Base-by-base conservation (phyloP, 2,113 vertebrate species). In the Poeciliopsis occidentalis region DNA sequence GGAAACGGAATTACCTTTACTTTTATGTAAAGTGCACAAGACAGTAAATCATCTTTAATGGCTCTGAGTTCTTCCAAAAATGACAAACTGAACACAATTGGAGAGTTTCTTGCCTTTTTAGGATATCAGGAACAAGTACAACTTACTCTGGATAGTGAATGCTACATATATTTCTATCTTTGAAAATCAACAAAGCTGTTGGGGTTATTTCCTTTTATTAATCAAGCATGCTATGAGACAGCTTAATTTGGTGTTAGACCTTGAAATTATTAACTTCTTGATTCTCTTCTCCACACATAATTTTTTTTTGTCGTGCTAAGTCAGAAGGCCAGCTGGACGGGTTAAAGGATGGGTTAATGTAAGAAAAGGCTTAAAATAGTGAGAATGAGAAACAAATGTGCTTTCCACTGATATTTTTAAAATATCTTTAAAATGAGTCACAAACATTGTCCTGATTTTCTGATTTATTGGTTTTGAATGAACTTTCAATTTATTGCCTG, bases 1-100 rank as follows among this genome's bases (percentile, higher is more conserved):
- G 41, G 39, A 87, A 64, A 89, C 74, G 74, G 84, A 91, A 92
- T 90, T 82, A 73, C 85, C 69, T 87, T 91, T 81, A 83, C 72
- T 87, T 88, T 91, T 60, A 78, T 85, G 67, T 87, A 54, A 54
- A 54, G 15, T n/a, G 8, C 8, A 47, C 17, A 17, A 47, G 15
- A 19, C 17, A 19, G 13, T 47, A 47, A 47, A 47, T 15, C 34
- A 15, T 15, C 19, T 54, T 54, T 54, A 22, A 57, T 57, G 51
- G 51, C 24, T n/a, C 10, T 24, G 3, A 67, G 34, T 8, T 12
- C 12, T 19, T 60, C 79, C 17, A 73, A 76, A 68, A 47, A 37
- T 39, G 66, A 74, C 57, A 60, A 30, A 65, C 37, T 54, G 27
- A 47, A 30, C 57, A 8, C 27, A 11, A 31, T 79, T 60, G 76